A percentile compares a stretch with the other conserved stretches of the same genome.
Evolutionary conservation across 2,113 vertebrate species (phyloP).

Genomic region (Blennius ocellaris): DNA sequence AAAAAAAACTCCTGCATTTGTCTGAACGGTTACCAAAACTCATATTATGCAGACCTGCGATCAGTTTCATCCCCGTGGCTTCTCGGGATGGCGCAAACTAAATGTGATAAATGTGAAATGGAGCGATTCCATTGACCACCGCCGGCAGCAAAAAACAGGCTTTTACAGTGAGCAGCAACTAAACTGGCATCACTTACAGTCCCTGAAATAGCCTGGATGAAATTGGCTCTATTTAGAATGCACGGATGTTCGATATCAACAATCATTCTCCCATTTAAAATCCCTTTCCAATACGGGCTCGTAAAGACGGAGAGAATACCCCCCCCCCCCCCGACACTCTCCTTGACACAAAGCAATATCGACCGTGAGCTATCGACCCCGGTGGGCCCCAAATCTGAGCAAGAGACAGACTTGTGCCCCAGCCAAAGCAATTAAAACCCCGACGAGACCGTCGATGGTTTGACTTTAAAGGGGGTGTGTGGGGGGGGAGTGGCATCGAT

Average conservation of each 20-base stretch:
- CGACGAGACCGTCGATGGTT: conserved; percentile 27
- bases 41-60: conserved; percentile 9
- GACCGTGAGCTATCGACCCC: conserved; percentile 58
- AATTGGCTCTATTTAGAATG: conserved; percentile 56
- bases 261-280: conserved; percentile 60
- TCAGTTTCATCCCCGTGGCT: conserved; percentile 13
- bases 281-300: conserved; percentile 47
- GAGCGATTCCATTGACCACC: conserved; percentile 21
- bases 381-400: conserved; percentile 51
- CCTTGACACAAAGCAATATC: conserved; percentile 68
- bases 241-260: conserved; percentile 52
- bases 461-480: conserved; percentile 10
- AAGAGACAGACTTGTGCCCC: conserved; percentile 35
- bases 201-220: conserved; percentile 33
- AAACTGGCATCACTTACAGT: conserved; percentile 31
- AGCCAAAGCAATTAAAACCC: conserved; percentile 66
- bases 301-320: conserved; percentile 46
- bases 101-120: conserved; percentile 38
- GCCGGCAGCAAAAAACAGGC: conserved; percentile 34
- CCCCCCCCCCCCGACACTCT: conserved; percentile 7
- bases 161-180: conserved; percentile 47
- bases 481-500: conserved; percentile 16
- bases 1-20: not conserved
- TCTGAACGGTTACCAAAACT: not conserved
- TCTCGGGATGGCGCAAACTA: conserved; percentile 15